phyloP scores from a whole-genome alignment of 2,888 invertebrate species.

The Ametastegia equiseti region DNA sequence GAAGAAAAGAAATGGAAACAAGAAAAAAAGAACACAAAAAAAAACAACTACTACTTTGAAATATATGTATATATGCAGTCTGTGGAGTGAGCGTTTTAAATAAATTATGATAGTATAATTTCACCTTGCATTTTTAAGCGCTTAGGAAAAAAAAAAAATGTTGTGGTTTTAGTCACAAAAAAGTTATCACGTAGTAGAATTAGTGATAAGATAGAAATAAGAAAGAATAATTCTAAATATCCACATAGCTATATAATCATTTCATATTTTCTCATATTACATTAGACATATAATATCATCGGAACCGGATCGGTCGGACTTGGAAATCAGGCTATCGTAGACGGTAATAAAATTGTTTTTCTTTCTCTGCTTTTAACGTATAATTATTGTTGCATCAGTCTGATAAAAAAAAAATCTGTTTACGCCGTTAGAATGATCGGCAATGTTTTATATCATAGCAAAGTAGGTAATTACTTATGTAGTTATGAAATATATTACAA shows the following conservation, averaged over 20 bases:
- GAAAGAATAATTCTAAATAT: background rate
- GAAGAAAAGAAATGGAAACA: no score
- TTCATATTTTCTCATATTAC: no score
- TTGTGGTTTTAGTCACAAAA: background rate
- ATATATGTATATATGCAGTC: background rate
- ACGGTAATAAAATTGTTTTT: background rate
- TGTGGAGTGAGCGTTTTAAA: background rate
- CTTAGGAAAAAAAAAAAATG: background rate
- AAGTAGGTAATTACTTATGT: background rate
- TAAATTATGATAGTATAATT: background rate
- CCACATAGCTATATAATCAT: background rate
- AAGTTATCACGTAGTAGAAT: background rate
- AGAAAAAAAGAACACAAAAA: no score
- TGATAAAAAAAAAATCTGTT: slow-evolving; percentile 57
- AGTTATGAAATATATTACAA: slow-evolving; percentile 42
- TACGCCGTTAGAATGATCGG: slow-evolving; percentile 47
- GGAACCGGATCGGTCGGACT: background rate
- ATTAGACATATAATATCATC: no score
- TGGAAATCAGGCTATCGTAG: slow-evolving; percentile 2
- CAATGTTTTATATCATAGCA: background rate
- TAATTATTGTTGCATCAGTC: slow-evolving; percentile 55
- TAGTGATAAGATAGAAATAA: background rate
- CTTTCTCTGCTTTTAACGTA: background rate
- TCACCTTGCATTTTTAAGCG: background rate
- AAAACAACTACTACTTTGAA: background rate